Base-by-base conservation (phyloP, 2,113 vertebrate species). In the Triplophysa dalaica region DNA sequence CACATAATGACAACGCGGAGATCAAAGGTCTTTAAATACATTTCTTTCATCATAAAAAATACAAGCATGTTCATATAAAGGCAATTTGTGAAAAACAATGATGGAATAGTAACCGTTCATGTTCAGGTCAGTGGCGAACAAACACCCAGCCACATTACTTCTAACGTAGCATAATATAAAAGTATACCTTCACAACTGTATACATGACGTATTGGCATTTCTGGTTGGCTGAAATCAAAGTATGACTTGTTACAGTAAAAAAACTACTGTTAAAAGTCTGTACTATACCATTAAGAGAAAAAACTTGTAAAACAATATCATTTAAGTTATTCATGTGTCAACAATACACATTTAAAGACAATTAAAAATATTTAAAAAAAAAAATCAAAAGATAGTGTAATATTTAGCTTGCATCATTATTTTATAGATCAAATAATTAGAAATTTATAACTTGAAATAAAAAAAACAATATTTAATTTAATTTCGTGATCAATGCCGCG, bases 21-120 rank as follows among this genome's bases (percentile, higher is more conserved):
- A 60, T 60, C 52, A 73, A 58, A 58, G 4, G 19, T 56, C 5
- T 56, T 33, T 26, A 4, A 8, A 56, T 38, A 33, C 0, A 60
- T 21, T 58, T 58, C 19, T 21, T 75, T 19, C 16, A 61, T 62
- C n/a, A 73, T 73, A 2, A 75, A 61, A 62, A 48, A 29, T 45
- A 3, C 0, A 60, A 60, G 38, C 14, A 41, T 48, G 0, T 19
- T 26, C 22, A 50, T n/a, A 9, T 75, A n/a, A 29, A 48, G 58
- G 22, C 22, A 26, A 63, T 50, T 45, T 26, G 26, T 14, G 41
- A 63, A 48, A 11, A 69, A 14, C 8, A 54, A 58, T 19, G n/a
- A 8, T 58, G 54, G 17, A 54, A 54, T 3, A n/a, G 67, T 17
- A 52, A 58, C 43, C 11, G 43, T 45, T 10, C 43, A 45, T 45